phyloP scores from a whole-genome alignment of 2,797 vertebrate species.

The Eidolon dupreanum region DNA sequence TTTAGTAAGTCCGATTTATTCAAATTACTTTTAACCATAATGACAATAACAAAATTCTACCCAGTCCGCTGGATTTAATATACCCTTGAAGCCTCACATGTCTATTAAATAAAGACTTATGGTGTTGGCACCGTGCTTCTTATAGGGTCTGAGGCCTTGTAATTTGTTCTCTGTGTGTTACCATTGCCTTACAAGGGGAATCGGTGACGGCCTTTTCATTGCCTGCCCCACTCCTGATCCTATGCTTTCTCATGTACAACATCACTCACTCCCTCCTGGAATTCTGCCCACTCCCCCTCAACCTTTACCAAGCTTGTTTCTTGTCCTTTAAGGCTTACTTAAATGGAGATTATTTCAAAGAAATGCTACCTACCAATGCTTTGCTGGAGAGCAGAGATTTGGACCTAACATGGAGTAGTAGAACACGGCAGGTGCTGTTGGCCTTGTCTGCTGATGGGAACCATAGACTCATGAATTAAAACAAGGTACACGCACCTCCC shows the following conservation, averaged over 20 bases:
- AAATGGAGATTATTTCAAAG: background rate
- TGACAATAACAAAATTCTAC: conserved; percentile 39
- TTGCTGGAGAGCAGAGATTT: background rate
- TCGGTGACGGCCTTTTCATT: background rate
- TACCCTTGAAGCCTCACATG: conserved; percentile 9
- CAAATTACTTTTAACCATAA: conserved; percentile 55
- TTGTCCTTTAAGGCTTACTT: background rate
- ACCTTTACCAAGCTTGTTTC: background rate
- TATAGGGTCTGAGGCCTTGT: conserved; percentile 8
- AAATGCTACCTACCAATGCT: background rate
- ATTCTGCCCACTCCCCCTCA: background rate
- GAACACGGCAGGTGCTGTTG: background rate
- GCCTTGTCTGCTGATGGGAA: background rate
- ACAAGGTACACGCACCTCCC: background rate
- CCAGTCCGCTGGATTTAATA: conserved; percentile 37
- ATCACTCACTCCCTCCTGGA: background rate
- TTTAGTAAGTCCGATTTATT: conserved; percentile 57
- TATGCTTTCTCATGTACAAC: background rate
- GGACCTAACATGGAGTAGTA: background rate
- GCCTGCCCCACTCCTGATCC: background rate
- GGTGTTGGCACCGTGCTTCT: background rate
- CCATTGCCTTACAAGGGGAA: conserved; percentile 26
- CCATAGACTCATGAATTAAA: background rate
- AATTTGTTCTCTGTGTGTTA: background rate
- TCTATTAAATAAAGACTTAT: background rate